Evolutionary conservation across 2,888 invertebrate genomes (phyloP).

Genomic region (Dynastes maya): DNA sequence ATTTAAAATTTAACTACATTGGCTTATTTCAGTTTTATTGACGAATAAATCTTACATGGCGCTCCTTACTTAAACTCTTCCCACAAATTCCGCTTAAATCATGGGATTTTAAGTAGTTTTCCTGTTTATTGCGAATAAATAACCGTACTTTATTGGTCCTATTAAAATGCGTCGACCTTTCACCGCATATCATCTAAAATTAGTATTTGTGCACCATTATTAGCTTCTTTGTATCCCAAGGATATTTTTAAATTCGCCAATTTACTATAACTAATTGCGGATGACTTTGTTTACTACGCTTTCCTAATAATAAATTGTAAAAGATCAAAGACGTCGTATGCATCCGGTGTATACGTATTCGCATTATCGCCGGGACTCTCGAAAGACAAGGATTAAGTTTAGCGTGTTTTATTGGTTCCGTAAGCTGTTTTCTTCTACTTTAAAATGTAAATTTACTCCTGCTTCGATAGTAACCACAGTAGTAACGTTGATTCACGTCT

Average conservation of each 20-base stretch:
- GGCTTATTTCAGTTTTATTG: too few species aligned
- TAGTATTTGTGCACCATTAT: not conserved
- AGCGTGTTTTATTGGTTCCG: conserved; percentile 1
- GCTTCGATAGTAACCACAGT: not conserved
- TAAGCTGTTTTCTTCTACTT: not conserved
- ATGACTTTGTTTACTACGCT: conserved; percentile 22
- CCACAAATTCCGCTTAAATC: too few species aligned
- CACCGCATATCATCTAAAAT: not conserved
- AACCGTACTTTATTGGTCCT: not conserved
- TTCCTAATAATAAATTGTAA: conserved; percentile 30
- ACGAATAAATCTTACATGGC: too few species aligned
- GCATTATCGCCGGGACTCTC: not conserved
- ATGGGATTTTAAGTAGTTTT: not conserved
- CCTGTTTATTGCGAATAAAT: not conserved
- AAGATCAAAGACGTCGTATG: conserved; percentile 28
- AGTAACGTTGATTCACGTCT: not conserved
- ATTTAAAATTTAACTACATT: too few species aligned
- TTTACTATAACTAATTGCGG: conserved; percentile 34
- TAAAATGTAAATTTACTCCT: not conserved
- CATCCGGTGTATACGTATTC: conserved; percentile 1
- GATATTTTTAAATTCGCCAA: conserved; percentile 35
- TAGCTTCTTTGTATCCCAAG: not conserved
- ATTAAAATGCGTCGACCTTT: not conserved
- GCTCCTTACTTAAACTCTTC: too few species aligned
- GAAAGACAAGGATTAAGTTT: not conserved